Base-by-base conservation (phyloP, 2,797 vertebrate genomes). In the Onychomys leucogaster region DNA sequence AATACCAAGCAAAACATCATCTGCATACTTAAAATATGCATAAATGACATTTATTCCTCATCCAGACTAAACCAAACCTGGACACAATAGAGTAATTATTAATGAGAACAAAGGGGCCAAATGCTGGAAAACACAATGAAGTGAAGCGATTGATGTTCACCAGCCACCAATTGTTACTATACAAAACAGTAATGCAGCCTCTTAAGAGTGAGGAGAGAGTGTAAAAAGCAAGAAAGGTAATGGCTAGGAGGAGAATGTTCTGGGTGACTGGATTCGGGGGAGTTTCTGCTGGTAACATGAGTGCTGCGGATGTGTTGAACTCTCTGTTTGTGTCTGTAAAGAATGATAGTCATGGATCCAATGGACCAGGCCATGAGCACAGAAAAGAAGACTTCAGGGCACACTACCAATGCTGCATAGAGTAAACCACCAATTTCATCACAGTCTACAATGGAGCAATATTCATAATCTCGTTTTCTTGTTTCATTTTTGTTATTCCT, bases 321-420 rank as follows among this genome's bases (percentile, higher is more conserved):
- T 14, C 46, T 77, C 46, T n/a, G n/a, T n/a, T n/a, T 87, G 37
- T 90, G 95, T 27, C 46, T 57, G 10, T 61, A 25, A 4, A 93
- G 29, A 37, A 41, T 19, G 21, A 29, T 16, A 52, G 90, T n/a
- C 83, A 77, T 82, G 34, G 11, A 61, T 41, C n/a, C n/a, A n/a
- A n/a, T n/a, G n/a, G n/a, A n/a, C n/a, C 17, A 80, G 21, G 52
- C 1, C 41, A 69, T 61, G 67, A 96, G 41, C 3, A 43, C 27
- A 46, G 52, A 2, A 19, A 27, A 76, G 6, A n/a, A n/a, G n/a
- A n/a, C n/a, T 49, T 91, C 83, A 23, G 37, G 46, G 2, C 69
- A 29, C 1, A 34, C 41, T 0, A 61, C 4, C 0, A 81, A 0
- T 46, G 34, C 34, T 81, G 23, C 5, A 29, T 10, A 12, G 3